phyloP scores from a whole-genome alignment of 2,797 vertebrate species.

The Enteromius paludinosus region DNA sequence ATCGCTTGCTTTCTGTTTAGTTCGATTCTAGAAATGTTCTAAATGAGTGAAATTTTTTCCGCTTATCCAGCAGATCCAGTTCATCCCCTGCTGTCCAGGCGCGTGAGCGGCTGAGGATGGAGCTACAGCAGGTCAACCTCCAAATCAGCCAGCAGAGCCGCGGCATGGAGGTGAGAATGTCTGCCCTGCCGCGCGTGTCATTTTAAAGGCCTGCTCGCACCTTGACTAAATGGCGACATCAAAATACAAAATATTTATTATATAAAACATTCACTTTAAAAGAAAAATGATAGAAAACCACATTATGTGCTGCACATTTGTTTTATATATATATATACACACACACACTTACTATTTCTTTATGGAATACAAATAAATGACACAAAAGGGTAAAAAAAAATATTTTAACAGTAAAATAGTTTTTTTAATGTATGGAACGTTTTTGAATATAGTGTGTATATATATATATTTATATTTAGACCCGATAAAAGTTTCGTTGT shows the following conservation, averaged over 20 bases:
- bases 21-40: neutral
- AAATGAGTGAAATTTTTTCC: neutral
- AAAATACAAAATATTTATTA: neutral
- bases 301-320: too few relatives aligned
- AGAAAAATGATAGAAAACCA: too few relatives aligned
- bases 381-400: too few relatives aligned
- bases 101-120: conserved; percentile 84
- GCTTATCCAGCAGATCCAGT: conserved; percentile 26
- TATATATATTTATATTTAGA: too few relatives aligned
- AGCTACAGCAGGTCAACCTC: conserved; percentile 87
- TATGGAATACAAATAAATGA: too few relatives aligned
- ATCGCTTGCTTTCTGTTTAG: neutral
- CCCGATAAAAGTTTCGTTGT: too few relatives aligned
- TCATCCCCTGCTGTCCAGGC: conserved; percentile 78
- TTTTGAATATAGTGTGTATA: too few relatives aligned
- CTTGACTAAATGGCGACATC: neutral
- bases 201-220: neutral
- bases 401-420: too few relatives aligned
- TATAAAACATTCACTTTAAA: neutral
- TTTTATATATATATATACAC: too few relatives aligned
- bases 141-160: conserved; percentile 86
- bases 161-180: conserved; percentile 77
- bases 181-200: conserved; percentile 32
- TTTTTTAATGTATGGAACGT: too few relatives aligned
- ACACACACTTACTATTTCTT: too few relatives aligned